Base-by-base conservation (phyloP, 1,140 invertebrate genomes). In the Meloidogyne hapla region DNA sequence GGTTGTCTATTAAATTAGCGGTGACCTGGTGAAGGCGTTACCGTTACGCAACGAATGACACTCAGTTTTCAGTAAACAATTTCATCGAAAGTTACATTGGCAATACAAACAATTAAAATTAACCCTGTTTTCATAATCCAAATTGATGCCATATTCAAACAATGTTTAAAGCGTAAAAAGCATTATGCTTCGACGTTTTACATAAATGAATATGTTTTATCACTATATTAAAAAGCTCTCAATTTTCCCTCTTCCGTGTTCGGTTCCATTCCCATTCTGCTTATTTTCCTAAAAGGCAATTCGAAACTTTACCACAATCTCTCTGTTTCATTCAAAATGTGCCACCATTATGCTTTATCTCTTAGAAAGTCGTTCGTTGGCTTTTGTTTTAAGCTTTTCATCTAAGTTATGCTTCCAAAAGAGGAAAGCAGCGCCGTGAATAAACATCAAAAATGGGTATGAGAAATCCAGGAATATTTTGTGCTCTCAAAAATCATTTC, bases 381-480 rank as follows among this genome's bases (percentile, higher is more conserved):
- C 12, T 56, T 56, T 56, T 56, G 48, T 56, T 56, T 6, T 18
- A 56, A 56, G 48, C 48, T 56, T 56, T 56, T 56, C n/a, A 56
- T 56, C 48, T n/a, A 56, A 56, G 33, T 33, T n/a, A 56, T 56
- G 48, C 48, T 56, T 56, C 48, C n/a, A 56, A 56, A 56, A 56
- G 48, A 56, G 48, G 48, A 56, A 56, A 56, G 48, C 48, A 15
- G 18, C 18, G 8, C n/a, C n/a, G n/a, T 56, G 48, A 56, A 56
- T 56, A 56, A 56, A 56, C 48, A 56, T 56, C n/a, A 56, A 56
- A 56, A 56, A 56, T 56, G n/a, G 18, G n/a, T 56, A 21, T 56
- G 33, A 56, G 5, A 56, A 15, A 56, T 9, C 18, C n/a, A 56
- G 48, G 5, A 56, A 56, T 56, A 56, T 56, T 56, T 56, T 56